Evolutionary conservation across 1,140 invertebrate genomes (phyloP).

Genomic region (Sarcophaga peregrina): DNA sequence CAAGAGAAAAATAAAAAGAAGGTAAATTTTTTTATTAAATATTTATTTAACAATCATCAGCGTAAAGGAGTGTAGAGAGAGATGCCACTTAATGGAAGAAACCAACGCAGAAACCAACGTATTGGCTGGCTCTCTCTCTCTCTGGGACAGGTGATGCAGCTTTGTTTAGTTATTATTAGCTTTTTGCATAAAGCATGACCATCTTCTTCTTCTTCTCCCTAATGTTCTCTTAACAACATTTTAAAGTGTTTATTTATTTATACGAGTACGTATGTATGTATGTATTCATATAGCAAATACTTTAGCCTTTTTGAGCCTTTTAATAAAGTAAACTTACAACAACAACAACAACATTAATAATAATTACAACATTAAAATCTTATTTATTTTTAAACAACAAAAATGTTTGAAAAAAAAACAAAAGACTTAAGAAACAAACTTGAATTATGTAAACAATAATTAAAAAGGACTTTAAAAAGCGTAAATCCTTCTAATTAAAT

Average conservation of each 20-base stretch:
- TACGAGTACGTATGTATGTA: neutral
- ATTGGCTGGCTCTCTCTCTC: neutral
- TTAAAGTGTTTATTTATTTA: conserved; percentile 7
- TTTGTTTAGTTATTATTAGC: neutral
- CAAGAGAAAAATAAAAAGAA: too few species aligned
- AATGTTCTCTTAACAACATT: conserved; percentile 25
- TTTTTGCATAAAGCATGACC: too few species aligned
- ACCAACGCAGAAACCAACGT: too few species aligned
- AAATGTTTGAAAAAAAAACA: neutral
- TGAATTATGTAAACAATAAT: neutral
- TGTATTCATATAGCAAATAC: conserved; percentile 41
- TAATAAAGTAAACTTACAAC: conserved; percentile 61
- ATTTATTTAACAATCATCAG: too few species aligned
- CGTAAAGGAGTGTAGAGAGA: too few species aligned
- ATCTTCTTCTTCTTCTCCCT: neutral
- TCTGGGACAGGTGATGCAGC: neutral
- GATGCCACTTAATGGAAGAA: too few species aligned
- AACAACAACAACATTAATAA: conserved; percentile 28
- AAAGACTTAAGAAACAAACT: conserved; percentile 32
- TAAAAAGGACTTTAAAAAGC: neutral
- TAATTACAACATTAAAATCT: neutral
- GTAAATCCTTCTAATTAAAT: too few species aligned
- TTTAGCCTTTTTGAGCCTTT: conserved; percentile 65
- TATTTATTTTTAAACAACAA: neutral
- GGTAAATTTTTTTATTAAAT: too few species aligned